Base-by-base conservation (phyloP, 1,140 invertebrate genomes). In the Drosophila azteca region DNA sequence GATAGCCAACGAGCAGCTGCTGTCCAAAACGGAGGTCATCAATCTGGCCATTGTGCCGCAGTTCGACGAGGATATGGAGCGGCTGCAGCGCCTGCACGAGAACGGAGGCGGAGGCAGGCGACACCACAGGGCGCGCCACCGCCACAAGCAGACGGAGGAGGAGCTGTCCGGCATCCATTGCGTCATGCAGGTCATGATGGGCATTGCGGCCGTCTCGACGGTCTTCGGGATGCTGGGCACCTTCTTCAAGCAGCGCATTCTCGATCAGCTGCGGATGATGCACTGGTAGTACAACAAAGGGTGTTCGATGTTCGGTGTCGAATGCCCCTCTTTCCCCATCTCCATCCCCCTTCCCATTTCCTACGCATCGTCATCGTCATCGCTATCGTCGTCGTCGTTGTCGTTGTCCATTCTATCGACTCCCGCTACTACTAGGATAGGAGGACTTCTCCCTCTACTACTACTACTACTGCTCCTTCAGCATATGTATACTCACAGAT, bases 131-230 rank as follows among this genome's bases (percentile, higher is more conserved):
- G 77, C 89, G 26, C 81, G 91, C 24, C 90, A 91, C 72, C 77
- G 90, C 6, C 84, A 90, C 45, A 88, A 83, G 45, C 83, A 90
- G 52, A 78, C 67, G 15, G 88, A 91, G 15, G 84, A 92, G 67
- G 91, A 92, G 29, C 45, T 92, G 51, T 92, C 91, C 5, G 87
- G 88, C 53, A 90, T 92, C 61, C 91, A 92, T 67, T 91, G 90
- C 77, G 76, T 91, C 71, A 92, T 92, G 91, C 91, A 92, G 88
- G 89, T 90, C 79, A 92, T 92, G 89, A 91, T 92, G 89, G 91
- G 78, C 60, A 90, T 92, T 79, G 91, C 91, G 26, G 91, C 91
- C 9, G 70, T 92, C 8, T 92, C 89, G 44, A 92, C 91, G 1
- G 90, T 92, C 26, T 92, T 92, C 54, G 91, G 91, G 41, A 91